Evolutionary conservation across 2,888 invertebrate genomes (phyloP), one percentile per base, ranked within the genome.

Genomic region (Aleiodes testaceus): DNA sequence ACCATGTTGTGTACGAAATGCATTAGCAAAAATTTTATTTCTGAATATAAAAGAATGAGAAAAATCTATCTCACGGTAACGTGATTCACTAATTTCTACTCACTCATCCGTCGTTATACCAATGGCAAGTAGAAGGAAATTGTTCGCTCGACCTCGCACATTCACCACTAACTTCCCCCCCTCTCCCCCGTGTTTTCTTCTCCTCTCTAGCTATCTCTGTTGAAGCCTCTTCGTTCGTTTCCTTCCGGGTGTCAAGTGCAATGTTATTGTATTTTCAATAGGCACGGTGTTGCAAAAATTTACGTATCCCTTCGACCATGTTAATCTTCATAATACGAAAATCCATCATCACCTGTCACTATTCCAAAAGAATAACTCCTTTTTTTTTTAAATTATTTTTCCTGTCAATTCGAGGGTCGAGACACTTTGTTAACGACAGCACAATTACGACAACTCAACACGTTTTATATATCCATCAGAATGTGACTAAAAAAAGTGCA

Each of bases 401-500:
- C 5, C 26, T 26, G 26, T 26, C 26, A 26, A 26, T 26, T 26
- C 26, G 26, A 26, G 26, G 3, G 26, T 26, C 26, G 26, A 26
- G 26, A 26, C 26, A 26, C 26, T 26, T 26, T 5, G n/a, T n/a
- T n/a, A 26, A 52, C 74, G 49, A 71, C 74, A 72, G 73, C 72
- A 73, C 73, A 36, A 69, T 74, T 72, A 75, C 73, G 74, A 71
- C 71, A 70, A 72, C 69, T 72, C 66, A 68, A 45, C 70, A 67
- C 67, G 70, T 74, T 70, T 73, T 75, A 72, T 75, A 72, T 74
- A 73, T 76, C 74, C 77, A 77, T 26, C 3, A 26, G 26, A 26
- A 26, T 26, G 26, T 26, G 26, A 26, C 3, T 26, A 26, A 26
- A 26, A n/a, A n/a, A n/a, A n/a, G n/a, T 26, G 26, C 26, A 26